These are phyloP conservation scores for Cephalopachus bancanus DNA, from an alignment of 2,797 vertebrate species.

Conservation along the genomic window DNA sequence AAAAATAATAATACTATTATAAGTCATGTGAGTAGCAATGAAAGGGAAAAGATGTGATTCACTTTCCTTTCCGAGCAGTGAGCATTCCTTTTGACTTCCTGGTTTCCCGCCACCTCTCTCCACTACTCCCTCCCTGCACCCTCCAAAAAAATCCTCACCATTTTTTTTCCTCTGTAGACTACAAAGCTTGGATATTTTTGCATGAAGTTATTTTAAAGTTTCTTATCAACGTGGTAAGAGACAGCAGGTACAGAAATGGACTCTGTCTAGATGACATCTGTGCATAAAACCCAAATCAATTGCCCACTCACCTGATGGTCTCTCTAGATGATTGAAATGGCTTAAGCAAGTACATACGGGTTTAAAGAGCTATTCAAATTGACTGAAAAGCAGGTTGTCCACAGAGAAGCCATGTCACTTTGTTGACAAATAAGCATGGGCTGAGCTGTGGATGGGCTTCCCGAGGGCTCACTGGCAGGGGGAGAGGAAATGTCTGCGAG, in stretches of 20 bases:
- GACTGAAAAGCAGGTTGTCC: constrained; percentile 74
- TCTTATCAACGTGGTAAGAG: not conserved
- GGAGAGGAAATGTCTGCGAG: not conserved
- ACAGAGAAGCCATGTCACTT: constrained; percentile 72
- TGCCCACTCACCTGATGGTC: not conserved
- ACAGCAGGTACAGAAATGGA: not conserved
- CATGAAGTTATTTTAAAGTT: not conserved
- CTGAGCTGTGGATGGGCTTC: not conserved
- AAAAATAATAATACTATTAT: not conserved
- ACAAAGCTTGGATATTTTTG: not conserved
- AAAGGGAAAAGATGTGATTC: not conserved
- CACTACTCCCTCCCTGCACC: not conserved
- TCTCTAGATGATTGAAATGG: constrained; percentile 65
- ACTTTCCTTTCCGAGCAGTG: constrained; percentile 33
- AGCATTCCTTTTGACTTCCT: not conserved
- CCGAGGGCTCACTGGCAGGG: not conserved
- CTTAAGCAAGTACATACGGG: constrained; percentile 57
- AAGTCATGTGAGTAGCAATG: not conserved
- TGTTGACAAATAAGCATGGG: constrained; percentile 73
- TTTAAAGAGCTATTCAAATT: constrained; percentile 79
- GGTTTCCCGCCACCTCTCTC: not conserved
- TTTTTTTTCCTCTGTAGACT: not conserved
- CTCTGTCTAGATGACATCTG: not conserved
- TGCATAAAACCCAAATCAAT: not conserved
- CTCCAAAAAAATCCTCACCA: not conserved